Base-by-base conservation (phyloP, 2,888 invertebrate species). In the Adelognathus sp. region DNA sequence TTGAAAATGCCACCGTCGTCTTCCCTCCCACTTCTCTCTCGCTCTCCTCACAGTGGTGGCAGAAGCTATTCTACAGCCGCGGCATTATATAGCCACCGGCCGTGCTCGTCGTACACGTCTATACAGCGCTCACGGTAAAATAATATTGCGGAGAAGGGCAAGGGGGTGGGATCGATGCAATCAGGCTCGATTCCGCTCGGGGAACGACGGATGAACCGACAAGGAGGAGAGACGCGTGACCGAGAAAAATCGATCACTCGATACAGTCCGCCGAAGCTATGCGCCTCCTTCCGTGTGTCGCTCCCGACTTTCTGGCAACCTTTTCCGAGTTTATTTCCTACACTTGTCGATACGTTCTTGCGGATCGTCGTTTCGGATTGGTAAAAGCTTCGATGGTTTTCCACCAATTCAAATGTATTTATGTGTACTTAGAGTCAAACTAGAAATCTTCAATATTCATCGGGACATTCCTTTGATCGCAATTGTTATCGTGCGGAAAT, bases 131-230 rank as follows among this genome's bases (percentile, higher is more conserved):
- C 24, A 67, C 72, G 71, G 71, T 71, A 67, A 79, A 79, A 80
- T 76, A 80, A 80, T 80, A 76, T 76, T 76, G 76, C 73, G 76
- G 66, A 76, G 79, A 64, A 75, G 46, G 74, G n/a, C n/a, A n/a
- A n/a, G n/a, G n/a, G n/a, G n/a, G n/a, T n/a, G n/a, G 74, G 79
- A 79, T 79, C 79, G 79, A 79, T 79, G 79, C 79, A 79, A 79
- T 79, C 79, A 79, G 75, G 79, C 75, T 79, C 75, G 79, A 79
- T 79, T 79, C 79, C 75, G 79, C 75, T 75, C 74, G 71, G 79
- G 56, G 79, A 75, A 71, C 79, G 79, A 79, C 79, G 75, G 79
- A 79, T 79, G 75, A 79, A 75, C 79, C n/a, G 79, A 54, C 73
- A 74, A 69, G 60, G n/a, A 54, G 71, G 67, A 41, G 69, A 69